Evolutionary conservation across 2,888 invertebrate genomes (phyloP).

Genomic region (Galeopsomyia nigrocyanea): DNA sequence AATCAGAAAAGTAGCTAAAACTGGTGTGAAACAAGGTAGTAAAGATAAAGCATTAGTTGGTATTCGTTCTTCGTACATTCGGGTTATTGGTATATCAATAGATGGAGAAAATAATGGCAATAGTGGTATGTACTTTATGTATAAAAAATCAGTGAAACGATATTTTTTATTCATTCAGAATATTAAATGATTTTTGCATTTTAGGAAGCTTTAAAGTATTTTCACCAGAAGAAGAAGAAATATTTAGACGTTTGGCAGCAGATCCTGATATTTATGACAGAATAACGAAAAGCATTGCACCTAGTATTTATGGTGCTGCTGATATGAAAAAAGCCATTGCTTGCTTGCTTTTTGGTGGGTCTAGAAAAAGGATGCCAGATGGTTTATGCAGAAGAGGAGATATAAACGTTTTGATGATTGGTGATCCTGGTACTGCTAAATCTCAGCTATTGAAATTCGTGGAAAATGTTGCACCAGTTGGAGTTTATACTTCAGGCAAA

Average conservation of each 20-base stretch:
- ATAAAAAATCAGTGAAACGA: not conserved
- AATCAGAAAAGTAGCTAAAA: constrained; percentile 87
- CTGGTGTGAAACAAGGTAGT: constrained; percentile 76
- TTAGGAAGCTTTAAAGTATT: constrained; percentile 61
- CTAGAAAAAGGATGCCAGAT: constrained; percentile 91
- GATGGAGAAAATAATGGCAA: constrained; percentile 85
- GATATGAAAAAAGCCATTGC: constrained; percentile 99
- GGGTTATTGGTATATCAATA: constrained; percentile 92
- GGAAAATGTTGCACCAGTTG: constrained; percentile 93
- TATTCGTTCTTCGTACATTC: constrained; percentile 93
- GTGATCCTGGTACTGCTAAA: constrained; percentile 99
- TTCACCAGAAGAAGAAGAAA: constrained; percentile 82
- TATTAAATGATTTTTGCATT: not conserved
- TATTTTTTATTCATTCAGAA: constrained; percentile 17
- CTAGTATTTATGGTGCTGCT: constrained; percentile 93
- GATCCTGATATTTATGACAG: constrained; percentile 90
- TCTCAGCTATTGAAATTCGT: constrained; percentile 98
- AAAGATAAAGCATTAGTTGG: constrained; percentile 88
- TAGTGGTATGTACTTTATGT: constrained; percentile 70
- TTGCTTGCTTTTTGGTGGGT: constrained; percentile 93
- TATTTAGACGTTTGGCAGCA: constrained; percentile 86
- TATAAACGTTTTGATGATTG: constrained; percentile 93
- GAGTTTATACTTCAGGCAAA: constrained; percentile 99
- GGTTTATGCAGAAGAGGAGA: constrained; percentile 96
- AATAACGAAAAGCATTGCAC: constrained; percentile 92